Evolutionary conservation across 2,888 invertebrate genomes (phyloP), one percentile per base, ranked within the genome.

Genomic region (Scelioninae gen. 1): DNA sequence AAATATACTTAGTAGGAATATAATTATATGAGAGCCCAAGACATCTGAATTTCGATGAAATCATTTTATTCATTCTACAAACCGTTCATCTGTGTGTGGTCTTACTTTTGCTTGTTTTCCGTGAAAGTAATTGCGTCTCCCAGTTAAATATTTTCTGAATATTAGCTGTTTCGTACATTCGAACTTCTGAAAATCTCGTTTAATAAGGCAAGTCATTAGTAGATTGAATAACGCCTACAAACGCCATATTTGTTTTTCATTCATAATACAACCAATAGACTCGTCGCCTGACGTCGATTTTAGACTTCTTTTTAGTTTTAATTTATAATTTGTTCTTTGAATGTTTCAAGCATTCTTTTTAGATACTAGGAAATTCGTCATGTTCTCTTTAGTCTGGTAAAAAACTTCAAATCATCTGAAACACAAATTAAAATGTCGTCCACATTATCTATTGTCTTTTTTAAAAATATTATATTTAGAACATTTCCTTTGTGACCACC

Each of bases 161-260:
- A 56, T 56, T 55, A 47, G 53, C 23, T 29, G 51, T 43, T 53
- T 29, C 43, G 43, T 43, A 53, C 31, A 53, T 38, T 53, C 29
- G 38, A 53, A 53, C 40, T 66, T 66, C 66, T 65, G 65, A 51
- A 65, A 65, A 65, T 51, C 38, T 34, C 38, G 38, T 65, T 65
- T 65, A 16, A 34, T 34, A 65, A 65, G n/a, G 43, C 43, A 40
- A 29, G 43, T 23, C 53, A 66, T 66, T 66, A 66, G 45, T 51
- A 38, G 1, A 13, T 53, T 23, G 38, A 66, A 66, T 51, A 66
- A 66, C 65, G 53, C 40, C 65, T 53, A 38, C 51, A 34, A 23
- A 38, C 65, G 53, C 38, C 65, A 53, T 66, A 29, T 51, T 66
- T 40, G 40, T 66, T 66, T 66, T 66, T 66, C 65, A 16, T 66